Evolutionary conservation across 1,140 invertebrate genomes (phyloP).

Genomic region (Lepeophtheirus salmonis): DNA sequence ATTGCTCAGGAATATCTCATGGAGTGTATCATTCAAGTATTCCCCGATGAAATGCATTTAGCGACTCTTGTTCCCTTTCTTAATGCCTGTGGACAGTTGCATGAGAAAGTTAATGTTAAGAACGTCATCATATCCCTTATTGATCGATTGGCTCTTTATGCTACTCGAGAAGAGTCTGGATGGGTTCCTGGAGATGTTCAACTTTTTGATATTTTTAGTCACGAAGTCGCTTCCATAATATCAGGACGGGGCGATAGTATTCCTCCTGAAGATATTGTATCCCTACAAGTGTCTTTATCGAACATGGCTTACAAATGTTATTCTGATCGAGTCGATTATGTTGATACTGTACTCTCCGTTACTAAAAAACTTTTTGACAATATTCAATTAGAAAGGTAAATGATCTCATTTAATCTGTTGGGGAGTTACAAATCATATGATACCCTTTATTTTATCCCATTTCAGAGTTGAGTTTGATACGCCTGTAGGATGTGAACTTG

Average conservation of each 20-base stretch:
- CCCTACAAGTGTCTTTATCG: slow-evolving; percentile 80
- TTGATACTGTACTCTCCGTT: slow-evolving; percentile 81
- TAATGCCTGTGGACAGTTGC: slow-evolving; percentile 87
- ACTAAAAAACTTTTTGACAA: slow-evolving; percentile 62
- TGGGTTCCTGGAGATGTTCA: slow-evolving; percentile 71
- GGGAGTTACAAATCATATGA: background rate
- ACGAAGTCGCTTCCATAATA: slow-evolving; percentile 85
- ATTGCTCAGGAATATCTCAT: slow-evolving; percentile 99
- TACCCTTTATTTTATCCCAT: background rate
- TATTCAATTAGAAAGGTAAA: slow-evolving; percentile 48
- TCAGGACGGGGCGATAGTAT: slow-evolving; percentile 37
- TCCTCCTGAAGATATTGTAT: slow-evolving; percentile 68
- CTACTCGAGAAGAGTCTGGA: slow-evolving; percentile 38
- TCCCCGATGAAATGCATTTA: slow-evolving; percentile 97
- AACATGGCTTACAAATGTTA: slow-evolving; percentile 93
- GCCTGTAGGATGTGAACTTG: slow-evolving; percentile 70
- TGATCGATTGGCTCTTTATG: slow-evolving; percentile 66
- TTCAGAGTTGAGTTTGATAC: slow-evolving; percentile 53
- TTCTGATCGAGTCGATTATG: slow-evolving; percentile 77
- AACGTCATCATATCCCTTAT: slow-evolving; percentile 94
- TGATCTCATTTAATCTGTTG: background rate
- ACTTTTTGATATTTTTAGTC: slow-evolving; percentile 95
- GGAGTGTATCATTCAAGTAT: slow-evolving; percentile 99
- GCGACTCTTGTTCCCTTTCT: slow-evolving; percentile 84
- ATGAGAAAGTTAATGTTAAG: slow-evolving; percentile 88